Evolutionary conservation across 2,888 invertebrate genomes (phyloP).

Genomic region (Osmoderma eremita): DNA sequence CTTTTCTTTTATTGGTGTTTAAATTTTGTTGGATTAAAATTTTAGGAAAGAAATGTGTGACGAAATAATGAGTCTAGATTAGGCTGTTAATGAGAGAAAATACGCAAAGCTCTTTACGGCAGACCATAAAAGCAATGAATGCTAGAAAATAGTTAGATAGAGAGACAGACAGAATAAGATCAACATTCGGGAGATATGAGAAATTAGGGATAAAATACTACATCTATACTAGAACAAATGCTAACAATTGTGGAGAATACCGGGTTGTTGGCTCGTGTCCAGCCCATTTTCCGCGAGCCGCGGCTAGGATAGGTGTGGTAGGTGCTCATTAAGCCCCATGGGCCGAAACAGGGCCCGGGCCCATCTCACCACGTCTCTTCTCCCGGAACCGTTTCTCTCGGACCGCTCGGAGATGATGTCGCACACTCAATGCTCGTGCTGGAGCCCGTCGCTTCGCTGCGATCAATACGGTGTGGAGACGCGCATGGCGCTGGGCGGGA

Average conservation of each 20-base stretch:
- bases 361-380: slow-evolving; percentile 45
- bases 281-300: slow-evolving; percentile 60
- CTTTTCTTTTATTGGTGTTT: too few species aligned
- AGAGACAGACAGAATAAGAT: slow-evolving; percentile 19
- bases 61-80: too few species aligned
- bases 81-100: too few species aligned
- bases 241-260: slow-evolving; percentile 58
- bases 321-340: slow-evolving; percentile 60
- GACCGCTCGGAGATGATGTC: slow-evolving; percentile 55
- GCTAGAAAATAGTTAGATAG: slow-evolving; percentile 3
- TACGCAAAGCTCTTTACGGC: slow-evolving; percentile 10
- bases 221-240: slow-evolving; percentile 52
- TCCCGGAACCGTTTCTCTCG: slow-evolving; percentile 48
- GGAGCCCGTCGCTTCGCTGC: slow-evolving; percentile 52
- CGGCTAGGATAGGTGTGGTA: slow-evolving; percentile 64
- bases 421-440: slow-evolving; percentile 57
- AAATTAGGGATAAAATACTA: slow-evolving; percentile 45
- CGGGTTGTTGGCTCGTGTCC: slow-evolving; percentile 59
- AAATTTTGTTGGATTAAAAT: too few species aligned
- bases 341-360: slow-evolving; percentile 47
- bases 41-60: too few species aligned
- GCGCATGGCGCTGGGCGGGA: slow-evolving; percentile 49
- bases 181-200: slow-evolving; percentile 17
- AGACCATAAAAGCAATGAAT: not conserved
- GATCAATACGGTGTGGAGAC: slow-evolving; percentile 56